A percentile compares a stretch with the other conserved stretches of the same genome.
These are phyloP conservation scores for Gari tellinella DNA, from an alignment of 2,888 invertebrate species.

Conservation along the genomic window DNA sequence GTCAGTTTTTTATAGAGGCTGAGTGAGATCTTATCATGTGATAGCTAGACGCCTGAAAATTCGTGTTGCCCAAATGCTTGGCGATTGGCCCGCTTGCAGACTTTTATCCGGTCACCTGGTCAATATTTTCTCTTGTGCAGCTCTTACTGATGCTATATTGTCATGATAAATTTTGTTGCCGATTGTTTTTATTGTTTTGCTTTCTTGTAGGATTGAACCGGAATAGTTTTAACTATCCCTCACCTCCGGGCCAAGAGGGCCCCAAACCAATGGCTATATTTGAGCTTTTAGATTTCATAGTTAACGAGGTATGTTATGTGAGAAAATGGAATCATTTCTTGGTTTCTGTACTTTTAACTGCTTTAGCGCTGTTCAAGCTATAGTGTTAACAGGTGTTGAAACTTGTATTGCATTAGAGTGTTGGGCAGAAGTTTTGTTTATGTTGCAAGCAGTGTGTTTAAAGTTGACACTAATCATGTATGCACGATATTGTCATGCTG, in stretches of 20 bases:
- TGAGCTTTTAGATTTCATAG: slow-evolving; percentile 99
- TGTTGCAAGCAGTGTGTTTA: slow-evolving; percentile 1
- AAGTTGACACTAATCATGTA: not conserved
- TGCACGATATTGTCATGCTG: not conserved
- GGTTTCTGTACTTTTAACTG: too few species aligned
- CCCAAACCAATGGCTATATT: slow-evolving; percentile 97
- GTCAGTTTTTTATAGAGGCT: too few species aligned
- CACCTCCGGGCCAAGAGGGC: slow-evolving; percentile 79
- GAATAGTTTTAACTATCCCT: slow-evolving; percentile 77
- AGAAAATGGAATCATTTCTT: slow-evolving; percentile 3
- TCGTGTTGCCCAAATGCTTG: too few species aligned
- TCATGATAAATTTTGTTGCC: slow-evolving; percentile 57
- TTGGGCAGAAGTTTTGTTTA: not conserved
- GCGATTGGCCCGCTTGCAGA: too few species aligned
- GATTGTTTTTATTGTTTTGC: slow-evolving; percentile 44
- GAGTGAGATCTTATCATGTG: too few species aligned
- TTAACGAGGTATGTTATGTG: slow-evolving; percentile 90
- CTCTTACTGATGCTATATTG: slow-evolving; percentile 36
- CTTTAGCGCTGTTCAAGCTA: too few species aligned
- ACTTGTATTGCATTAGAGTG: too few species aligned
- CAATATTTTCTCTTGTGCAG: too few species aligned
- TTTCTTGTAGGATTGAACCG: slow-evolving; percentile 75
- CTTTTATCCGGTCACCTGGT: too few species aligned
- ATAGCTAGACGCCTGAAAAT: too few species aligned
- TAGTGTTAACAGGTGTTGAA: too few species aligned